Evolutionary conservation across 2,888 invertebrate genomes (phyloP).

Genomic region (Eristalis intricaria): DNA sequence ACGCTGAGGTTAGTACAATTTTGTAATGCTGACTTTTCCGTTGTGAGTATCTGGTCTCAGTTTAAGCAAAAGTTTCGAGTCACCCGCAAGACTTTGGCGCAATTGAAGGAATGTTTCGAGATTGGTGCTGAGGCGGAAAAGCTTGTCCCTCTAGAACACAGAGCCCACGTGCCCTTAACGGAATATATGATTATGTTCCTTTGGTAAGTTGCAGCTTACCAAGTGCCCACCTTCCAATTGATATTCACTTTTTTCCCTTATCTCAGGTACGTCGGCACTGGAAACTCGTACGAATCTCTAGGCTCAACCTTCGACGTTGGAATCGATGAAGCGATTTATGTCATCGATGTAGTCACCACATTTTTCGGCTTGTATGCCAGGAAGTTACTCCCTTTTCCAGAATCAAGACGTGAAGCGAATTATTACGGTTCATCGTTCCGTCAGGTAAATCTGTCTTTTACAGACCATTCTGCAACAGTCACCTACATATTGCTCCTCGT

Average conservation of each 20-base stretch:
- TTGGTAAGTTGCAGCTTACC: slow-evolving; percentile 1
- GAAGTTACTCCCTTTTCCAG: slow-evolving; percentile 25
- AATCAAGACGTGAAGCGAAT: not conserved
- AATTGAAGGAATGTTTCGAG: not conserved
- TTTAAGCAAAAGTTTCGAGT: slow-evolving; percentile 41
- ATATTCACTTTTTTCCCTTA: not conserved
- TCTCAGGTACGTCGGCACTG: slow-evolving; percentile 32
- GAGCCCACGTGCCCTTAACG: slow-evolving; percentile 14
- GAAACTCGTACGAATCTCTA: slow-evolving; percentile 6
- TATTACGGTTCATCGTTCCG: slow-evolving; percentile 16
- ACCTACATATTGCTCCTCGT: not conserved
- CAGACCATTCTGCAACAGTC: not conserved
- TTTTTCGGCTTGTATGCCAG: slow-evolving; percentile 23
- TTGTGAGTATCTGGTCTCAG: not conserved
- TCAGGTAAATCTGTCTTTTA: slow-evolving; percentile 10
- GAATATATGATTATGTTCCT: slow-evolving; percentile 56
- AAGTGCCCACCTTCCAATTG: not conserved
- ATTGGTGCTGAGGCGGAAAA: slow-evolving; percentile 25
- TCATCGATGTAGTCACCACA: slow-evolving; percentile 18
- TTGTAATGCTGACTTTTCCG: not conserved
- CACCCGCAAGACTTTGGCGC: slow-evolving; percentile 1
- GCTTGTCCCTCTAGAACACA: slow-evolving; percentile 9
- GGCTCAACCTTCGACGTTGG: slow-evolving; percentile 12
- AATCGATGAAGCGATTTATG: slow-evolving; percentile 1
- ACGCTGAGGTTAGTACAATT: not conserved